Percentiles rank a stretch among this genome's conserved stretches.
Evolutionary conservation across 2,888 invertebrate species (phyloP).

Genomic region (Rugalucina vietnamica): DNA sequence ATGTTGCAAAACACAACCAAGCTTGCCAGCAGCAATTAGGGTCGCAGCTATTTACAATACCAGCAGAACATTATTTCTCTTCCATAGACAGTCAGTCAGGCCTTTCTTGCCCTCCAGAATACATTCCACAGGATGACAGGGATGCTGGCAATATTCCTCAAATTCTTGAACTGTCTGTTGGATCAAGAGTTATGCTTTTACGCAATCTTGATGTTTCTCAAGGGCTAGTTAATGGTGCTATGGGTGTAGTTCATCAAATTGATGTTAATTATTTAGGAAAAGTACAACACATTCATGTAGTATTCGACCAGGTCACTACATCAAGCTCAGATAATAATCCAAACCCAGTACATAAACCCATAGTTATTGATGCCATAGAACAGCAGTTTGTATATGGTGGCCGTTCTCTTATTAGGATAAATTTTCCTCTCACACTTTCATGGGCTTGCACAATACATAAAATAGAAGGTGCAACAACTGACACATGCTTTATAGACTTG

Average conservation of each 20-base stretch:
- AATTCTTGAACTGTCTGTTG: too few species aligned
- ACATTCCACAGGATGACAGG: slow-evolving; percentile 12
- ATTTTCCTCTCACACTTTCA: slow-evolving; percentile 41
- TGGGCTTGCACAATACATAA: slow-evolving; percentile 41
- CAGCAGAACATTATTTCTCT: slow-evolving; percentile 23
- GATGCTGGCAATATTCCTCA: too few species aligned
- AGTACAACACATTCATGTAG: too few species aligned
- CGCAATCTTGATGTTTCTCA: slow-evolving; percentile 43
- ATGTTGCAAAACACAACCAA: background rate
- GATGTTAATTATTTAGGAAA: too few species aligned
- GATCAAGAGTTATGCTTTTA: slow-evolving; percentile 30
- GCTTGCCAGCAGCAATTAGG: background rate
- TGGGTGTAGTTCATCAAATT: too few species aligned
- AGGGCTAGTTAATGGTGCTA: slow-evolving; percentile 43
- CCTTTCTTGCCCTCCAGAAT: background rate
- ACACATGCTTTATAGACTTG: slow-evolving; percentile 33
- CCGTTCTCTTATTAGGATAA: too few species aligned
- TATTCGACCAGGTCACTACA: too few species aligned
- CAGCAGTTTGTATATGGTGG: too few species aligned
- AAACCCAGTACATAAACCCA: slow-evolving; percentile 9
- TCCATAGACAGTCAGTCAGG: background rate
- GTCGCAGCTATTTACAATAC: background rate
- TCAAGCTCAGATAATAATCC: slow-evolving; percentile 17
- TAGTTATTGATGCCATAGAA: too few species aligned
- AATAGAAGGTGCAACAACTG: slow-evolving; percentile 14